These are phyloP conservation scores for Sisor rabdophorus DNA, from an alignment of 2,113 vertebrate genomes.

Conservation along the genomic window DNA sequence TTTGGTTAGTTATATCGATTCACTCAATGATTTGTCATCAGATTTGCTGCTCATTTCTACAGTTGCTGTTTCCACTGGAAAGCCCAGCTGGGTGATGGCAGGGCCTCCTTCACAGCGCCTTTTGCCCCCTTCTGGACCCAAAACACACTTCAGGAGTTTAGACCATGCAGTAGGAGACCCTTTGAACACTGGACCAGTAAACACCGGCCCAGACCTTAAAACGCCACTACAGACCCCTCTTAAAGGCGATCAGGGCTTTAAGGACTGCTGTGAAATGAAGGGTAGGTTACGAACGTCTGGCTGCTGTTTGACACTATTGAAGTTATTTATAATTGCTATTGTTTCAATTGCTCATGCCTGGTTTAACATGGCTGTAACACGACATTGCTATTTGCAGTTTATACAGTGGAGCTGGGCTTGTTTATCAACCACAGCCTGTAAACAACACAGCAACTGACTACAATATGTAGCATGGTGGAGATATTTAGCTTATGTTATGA, in stretches of 20 bases:
- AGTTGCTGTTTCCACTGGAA: not conserved
- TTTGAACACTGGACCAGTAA: constrained; percentile 63
- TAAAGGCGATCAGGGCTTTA: constrained; percentile 68
- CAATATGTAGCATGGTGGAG: not conserved
- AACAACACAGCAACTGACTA: too few species aligned
- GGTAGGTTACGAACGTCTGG: constrained; percentile 53
- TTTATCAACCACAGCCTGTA: not conserved
- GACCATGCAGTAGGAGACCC: constrained; percentile 64
- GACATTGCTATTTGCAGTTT: not conserved
- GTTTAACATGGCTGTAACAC: too few species aligned
- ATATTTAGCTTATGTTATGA: not conserved
- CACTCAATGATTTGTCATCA: not conserved
- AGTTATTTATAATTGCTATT: not conserved
- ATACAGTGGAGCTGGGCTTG: not conserved
- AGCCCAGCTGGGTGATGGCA: constrained; percentile 67
- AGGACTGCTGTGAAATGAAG: constrained; percentile 65
- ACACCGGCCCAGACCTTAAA: constrained; percentile 68
- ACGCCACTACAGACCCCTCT: constrained; percentile 72
- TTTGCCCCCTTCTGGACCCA: constrained; percentile 68
- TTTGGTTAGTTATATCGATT: not conserved
- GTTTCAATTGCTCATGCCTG: not conserved
- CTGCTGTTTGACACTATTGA: not conserved
- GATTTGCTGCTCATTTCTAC: not conserved
- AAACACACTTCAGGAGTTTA: constrained; percentile 70
- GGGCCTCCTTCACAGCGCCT: constrained; percentile 72